phyloP scores from a whole-genome alignment of 2,888 invertebrate genomes.

The Lapara coniferarum region DNA sequence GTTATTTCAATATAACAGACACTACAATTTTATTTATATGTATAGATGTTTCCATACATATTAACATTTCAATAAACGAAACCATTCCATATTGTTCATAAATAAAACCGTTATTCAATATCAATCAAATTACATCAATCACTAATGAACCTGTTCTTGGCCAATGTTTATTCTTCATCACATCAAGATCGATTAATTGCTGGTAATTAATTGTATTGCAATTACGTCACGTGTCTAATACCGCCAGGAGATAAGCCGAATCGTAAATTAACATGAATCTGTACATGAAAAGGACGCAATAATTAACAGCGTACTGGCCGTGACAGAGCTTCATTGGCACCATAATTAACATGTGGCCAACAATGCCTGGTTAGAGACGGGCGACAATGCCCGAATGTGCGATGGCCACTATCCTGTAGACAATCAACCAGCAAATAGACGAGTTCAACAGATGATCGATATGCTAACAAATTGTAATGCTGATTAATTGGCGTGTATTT shows the following conservation, averaged over 20 bases:
- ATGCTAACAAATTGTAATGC: slow-evolving; percentile 31
- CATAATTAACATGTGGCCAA: slow-evolving; percentile 68
- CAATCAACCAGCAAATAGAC: slow-evolving; percentile 56
- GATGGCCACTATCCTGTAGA: slow-evolving; percentile 49
- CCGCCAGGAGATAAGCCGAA: slow-evolving; percentile 26
- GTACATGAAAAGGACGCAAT: slow-evolving; percentile 49
- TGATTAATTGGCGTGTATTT: slow-evolving; percentile 33
- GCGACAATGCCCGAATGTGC: slow-evolving; percentile 52
- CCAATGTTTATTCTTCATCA: slow-evolving; percentile 7
- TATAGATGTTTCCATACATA: too few relatives aligned
- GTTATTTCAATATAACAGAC: too few relatives aligned
- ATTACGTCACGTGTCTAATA: slow-evolving; percentile 20
- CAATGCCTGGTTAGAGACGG: slow-evolving; percentile 34
- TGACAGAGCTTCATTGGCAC: slow-evolving; percentile 60
- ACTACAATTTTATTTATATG: too few relatives aligned
- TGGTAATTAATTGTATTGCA: slow-evolving; percentile 20
- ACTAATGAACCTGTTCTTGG: not conserved
- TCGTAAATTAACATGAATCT: slow-evolving; percentile 41
- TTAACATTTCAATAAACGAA: too few relatives aligned
- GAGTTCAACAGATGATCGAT: slow-evolving; percentile 38
- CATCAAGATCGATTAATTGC: slow-evolving; percentile 17
- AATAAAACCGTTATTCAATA: not conserved
- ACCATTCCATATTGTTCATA: too few relatives aligned
- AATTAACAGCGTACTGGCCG: slow-evolving; percentile 58
- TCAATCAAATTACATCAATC: not conserved